Evolutionary conservation across 2,113 vertebrate genomes (phyloP).

Genomic region (Axis porcinus): DNA sequence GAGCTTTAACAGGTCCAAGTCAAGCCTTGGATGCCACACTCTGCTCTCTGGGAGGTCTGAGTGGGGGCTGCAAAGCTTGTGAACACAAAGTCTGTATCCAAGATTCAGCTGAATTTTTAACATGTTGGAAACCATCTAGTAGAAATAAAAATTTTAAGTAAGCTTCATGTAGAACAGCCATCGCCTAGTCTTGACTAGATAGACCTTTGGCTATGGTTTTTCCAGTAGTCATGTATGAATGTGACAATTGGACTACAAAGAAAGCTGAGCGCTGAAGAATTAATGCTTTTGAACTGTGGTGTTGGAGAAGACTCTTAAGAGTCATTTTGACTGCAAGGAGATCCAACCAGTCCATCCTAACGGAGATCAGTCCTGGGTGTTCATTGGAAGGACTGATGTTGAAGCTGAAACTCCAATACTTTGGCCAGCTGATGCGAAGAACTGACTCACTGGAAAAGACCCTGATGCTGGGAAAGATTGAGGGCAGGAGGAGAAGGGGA

Average conservation of each 20-base stretch:
- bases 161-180: not conserved
- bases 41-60: not conserved
- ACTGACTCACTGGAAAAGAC: not conserved
- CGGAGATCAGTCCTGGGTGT: not conserved
- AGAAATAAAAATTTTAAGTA: not conserved
- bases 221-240: not conserved
- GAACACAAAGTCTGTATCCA: not conserved
- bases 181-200: not conserved
- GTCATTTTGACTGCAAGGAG: not conserved
- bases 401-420: not conserved
- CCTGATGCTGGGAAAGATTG: not conserved
- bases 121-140: not conserved
- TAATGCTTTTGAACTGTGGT: not conserved
- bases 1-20: not conserved
- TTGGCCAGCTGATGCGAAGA: not conserved
- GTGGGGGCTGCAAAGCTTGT: not conserved
- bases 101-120: not conserved
- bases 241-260: not conserved
- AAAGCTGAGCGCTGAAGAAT: not conserved
- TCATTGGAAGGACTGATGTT: not conserved
- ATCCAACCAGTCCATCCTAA: not conserved
- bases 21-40: not conserved
- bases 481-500: not conserved
- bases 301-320: not conserved
- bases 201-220: not conserved